Evolutionary conservation across 2,113 vertebrate genomes (phyloP).

Genomic region (Ictalurus punctatus): DNA sequence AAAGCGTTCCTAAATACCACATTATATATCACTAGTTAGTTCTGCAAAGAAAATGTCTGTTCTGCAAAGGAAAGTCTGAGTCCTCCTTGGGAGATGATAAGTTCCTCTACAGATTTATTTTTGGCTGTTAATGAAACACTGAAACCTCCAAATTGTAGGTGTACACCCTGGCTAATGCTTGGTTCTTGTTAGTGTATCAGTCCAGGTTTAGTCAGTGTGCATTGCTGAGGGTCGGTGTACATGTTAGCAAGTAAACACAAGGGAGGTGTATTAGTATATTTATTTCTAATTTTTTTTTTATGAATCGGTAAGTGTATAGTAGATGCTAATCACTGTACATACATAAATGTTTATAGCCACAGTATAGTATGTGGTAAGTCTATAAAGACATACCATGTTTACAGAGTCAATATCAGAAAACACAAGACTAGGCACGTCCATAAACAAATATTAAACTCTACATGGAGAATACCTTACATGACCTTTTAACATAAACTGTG

Average conservation of each 20-base stretch:
- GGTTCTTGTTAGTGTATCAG: slow-evolving; percentile 3
- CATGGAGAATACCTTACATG: slow-evolving; percentile 8
- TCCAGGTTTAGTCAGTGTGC: not conserved
- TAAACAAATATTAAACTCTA: slow-evolving; percentile 14
- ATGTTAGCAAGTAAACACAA: not conserved
- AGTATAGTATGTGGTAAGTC: slow-evolving; percentile 30
- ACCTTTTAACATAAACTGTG: not conserved
- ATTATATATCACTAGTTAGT: slow-evolving; percentile 13
- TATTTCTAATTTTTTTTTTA: not conserved
- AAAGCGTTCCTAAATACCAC: slow-evolving; percentile 25
- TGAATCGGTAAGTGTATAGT: slow-evolving; percentile 3
- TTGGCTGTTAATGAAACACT: not conserved
- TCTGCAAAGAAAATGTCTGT: slow-evolving; percentile 24
- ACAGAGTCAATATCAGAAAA: slow-evolving; percentile 19
- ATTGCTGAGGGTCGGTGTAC: slow-evolving; percentile 3
- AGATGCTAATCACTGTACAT: slow-evolving; percentile 31
- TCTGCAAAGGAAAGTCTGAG: not conserved
- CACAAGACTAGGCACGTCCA: not conserved
- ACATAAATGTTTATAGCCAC: slow-evolving; percentile 31
- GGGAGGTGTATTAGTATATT: slow-evolving; percentile 23
- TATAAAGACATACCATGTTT: slow-evolving; percentile 14
- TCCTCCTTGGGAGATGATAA: not conserved
- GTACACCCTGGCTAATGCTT: slow-evolving; percentile 8
- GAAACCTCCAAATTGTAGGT: slow-evolving; percentile 2
- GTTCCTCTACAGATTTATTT: slow-evolving; percentile 13